These are phyloP conservation scores for Dasyurus viverrinus DNA, from an alignment of 2,113 vertebrate species.

Conservation along the genomic window DNA sequence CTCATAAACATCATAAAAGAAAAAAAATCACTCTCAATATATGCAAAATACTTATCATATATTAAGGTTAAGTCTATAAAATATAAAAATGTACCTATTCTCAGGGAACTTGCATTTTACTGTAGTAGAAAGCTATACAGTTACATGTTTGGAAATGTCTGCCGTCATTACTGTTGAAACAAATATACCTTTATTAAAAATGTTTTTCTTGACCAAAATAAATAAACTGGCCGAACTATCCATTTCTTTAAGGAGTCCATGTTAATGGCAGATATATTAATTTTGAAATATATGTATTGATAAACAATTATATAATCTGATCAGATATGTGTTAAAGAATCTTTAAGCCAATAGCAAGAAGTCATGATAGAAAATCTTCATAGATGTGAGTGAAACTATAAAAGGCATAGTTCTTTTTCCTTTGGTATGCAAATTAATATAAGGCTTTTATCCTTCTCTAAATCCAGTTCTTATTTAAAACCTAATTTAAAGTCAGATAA, in stretches of 20 bases:
- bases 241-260: neutral
- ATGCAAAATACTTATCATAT: neutral
- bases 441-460: neutral
- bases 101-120: neutral
- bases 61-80: neutral
- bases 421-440: neutral
- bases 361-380: neutral
- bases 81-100: neutral
- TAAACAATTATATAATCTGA: neutral
- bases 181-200: neutral
- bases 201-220: neutral
- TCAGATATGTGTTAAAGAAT: neutral
- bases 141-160: neutral
- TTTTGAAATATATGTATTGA: neutral
- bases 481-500: conserved; percentile 49
- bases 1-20: neutral
- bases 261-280: neutral
- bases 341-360: neutral
- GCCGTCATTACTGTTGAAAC: neutral
- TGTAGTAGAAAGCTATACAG: neutral
- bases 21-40: neutral
- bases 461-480: conserved; percentile 41
- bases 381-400: neutral
- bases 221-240: neutral
- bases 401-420: conserved; percentile 7